Base-by-base conservation (phyloP, 2,113 vertebrate species). In the Ancistrus triradiatus region DNA sequence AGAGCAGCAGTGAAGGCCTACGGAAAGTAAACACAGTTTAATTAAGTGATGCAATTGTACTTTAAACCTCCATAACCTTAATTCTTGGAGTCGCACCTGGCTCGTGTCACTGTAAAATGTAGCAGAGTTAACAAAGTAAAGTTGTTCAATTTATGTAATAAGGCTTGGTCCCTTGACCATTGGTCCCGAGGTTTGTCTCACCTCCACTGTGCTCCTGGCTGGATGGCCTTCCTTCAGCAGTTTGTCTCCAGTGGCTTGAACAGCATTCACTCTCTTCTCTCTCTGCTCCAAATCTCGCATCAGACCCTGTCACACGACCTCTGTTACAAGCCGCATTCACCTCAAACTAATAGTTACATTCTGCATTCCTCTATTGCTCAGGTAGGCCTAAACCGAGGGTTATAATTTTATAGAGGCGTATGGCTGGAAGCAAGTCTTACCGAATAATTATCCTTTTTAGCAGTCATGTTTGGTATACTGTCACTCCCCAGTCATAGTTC, bases 391-490 rank as follows among this genome's bases (percentile, higher is more conserved):
- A 6, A 1, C 5, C 10, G 19, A 22, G n/a, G n/a, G n/a, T n/a
- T n/a, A n/a, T n/a, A n/a, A n/a, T n/a, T n/a, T n/a, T n/a, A n/a
- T n/a, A n/a, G 27, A 31, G 27, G 27, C 27, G 7, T 7, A 10
- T 31, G 51, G 10, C 6, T 22, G 24, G 5, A 6, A 4, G 14
- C 6, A 5, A n/a, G 38, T 13, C 78, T 28, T 84, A 97, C 95
- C 79, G 94, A 95, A 84, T 98, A 97, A 75, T 86, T 91, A 40
- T 97, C 95, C 47, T 95, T 96, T 85, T 98, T 98, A 74, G 90
- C 83, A 0, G 81, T 74, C 92, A 97, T 89, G 85, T 93, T 93
- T 73, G 87, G 78, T 78, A 93, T 96, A 7, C 78, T 84, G 4
- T 96, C 91, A 0, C 93, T 96, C 95, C n/a, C n/a, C 95, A 98